These are phyloP conservation scores for Xylocopa sonorina DNA, from an alignment of 1,140 invertebrate species.

Conservation along the genomic window DNA sequence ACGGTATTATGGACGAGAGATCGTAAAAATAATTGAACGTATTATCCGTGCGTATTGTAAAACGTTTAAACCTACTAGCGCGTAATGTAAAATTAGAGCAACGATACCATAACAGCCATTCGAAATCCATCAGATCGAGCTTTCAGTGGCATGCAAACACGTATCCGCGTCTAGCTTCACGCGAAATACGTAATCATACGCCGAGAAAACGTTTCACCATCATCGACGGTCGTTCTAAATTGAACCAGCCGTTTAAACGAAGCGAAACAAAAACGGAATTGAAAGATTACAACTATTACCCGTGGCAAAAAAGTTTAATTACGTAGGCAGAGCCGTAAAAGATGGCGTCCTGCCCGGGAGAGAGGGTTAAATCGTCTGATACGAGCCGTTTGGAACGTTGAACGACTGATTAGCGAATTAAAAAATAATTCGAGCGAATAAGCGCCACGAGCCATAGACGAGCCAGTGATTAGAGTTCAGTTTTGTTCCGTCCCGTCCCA, in stretches of 20 bases:
- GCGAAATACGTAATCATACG: background rate
- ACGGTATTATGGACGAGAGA: too few relatives aligned
- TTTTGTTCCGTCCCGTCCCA: conserved; percentile 41
- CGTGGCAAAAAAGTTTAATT: conserved; percentile 41
- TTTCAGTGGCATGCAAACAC: background rate
- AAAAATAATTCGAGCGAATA: conserved; percentile 32
- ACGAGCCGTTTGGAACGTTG: conserved; percentile 6
- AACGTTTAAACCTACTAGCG: background rate
- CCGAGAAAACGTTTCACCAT: background rate
- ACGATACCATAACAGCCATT: background rate
- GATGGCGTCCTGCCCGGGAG: background rate
- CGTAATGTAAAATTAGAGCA: background rate
- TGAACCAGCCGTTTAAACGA: background rate
- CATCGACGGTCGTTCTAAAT: conserved; percentile 6
- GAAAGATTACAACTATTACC: conserved; percentile 44
- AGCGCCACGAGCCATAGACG: conserved; percentile 29
- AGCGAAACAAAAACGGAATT: conserved; percentile 32
- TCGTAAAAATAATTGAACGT: too few relatives aligned
- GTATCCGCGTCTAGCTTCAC: background rate
- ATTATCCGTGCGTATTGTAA: background rate
- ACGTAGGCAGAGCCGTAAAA: conserved; percentile 41
- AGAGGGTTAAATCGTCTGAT: conserved; percentile 25
- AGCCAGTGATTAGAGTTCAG: conserved; percentile 26
- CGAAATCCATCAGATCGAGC: background rate
- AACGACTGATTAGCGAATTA: conserved; percentile 51